Evolutionary conservation across 2,113 vertebrate genomes (phyloP).

Genomic region (Elephantulus edwardii): DNA sequence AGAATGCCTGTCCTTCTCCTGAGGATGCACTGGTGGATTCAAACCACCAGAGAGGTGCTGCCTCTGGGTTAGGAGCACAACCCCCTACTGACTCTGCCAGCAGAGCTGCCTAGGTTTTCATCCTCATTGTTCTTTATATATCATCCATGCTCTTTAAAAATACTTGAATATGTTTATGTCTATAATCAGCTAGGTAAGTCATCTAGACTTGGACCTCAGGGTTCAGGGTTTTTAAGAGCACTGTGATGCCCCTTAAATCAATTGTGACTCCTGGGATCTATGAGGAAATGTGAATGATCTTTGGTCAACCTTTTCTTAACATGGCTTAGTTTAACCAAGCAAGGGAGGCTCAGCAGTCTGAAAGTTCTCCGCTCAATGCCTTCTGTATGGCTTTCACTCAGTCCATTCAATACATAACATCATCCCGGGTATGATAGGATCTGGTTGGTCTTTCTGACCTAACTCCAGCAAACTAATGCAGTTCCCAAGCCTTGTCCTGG

Average conservation of each 20-base stretch:
- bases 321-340: background rate
- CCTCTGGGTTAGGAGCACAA: no score
- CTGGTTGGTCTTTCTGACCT: background rate
- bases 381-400: background rate
- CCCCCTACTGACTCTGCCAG: no score
- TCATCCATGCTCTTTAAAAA: background rate
- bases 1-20: no score
- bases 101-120: no score
- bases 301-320: background rate
- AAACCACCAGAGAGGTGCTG: no score
- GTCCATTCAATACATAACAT: no score
- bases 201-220: background rate
- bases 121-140: no score
- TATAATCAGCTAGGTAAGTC: background rate
- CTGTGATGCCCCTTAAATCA: background rate
- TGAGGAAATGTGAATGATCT: background rate
- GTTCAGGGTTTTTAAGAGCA: background rate
- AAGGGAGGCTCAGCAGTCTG: background rate
- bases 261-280: background rate
- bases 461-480: background rate
- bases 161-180: background rate
- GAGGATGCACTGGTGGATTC: no score
- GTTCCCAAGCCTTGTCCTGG: background rate
- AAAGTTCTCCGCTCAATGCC: no score
- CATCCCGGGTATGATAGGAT: rapidly evolving